Evolutionary conservation across 2,888 invertebrate species (phyloP), one percentile per base, ranked within the genome.

Genomic region (Phengaris arion): DNA sequence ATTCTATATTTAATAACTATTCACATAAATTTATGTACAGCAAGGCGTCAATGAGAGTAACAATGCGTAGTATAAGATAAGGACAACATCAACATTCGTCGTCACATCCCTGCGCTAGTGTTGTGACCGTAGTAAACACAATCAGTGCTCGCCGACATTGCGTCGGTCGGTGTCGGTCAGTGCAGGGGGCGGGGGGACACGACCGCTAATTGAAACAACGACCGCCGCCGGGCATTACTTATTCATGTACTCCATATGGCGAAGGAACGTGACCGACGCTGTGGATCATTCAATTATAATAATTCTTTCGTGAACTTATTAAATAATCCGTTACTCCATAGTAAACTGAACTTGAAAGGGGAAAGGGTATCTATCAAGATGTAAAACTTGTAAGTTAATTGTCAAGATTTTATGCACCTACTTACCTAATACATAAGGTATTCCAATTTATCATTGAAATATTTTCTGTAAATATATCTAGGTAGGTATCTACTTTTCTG

Each of bases 141-240:
- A 15, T 70, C 70, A 48, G 51, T 51, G 45, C 70, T 70, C 22
- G 10, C 64, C 64, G 64, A 22, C 64, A 22, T 10, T 35, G 35
- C 35, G 77, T 76, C 77, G 79, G 81, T 82, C 81, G 80, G 82
- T 79, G 77, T 74, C 78, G 78, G 79, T 77, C 81, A 81, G 79
- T 80, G 81, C 83, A 82, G 87, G 85, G 84, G 87, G 85, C 86
- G 87, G 87, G 88, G 88, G 15, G 90, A 91, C 91, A 89, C 86
- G 87, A 90, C 91, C 91, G 89, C 93, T 93, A 93, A 93, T 93
- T 93, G 92, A 93, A 92, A 93, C 93, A 92, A 91, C 91, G 92
- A 91, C 89, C 90, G 89, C 87, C 87, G 87, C 87, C 86, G 84
- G 86, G 85, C 90, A 92, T 93, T 89, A 93, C 88, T 93, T 92